Evolutionary conservation across 2,113 vertebrate genomes (phyloP), one percentile per base, ranked within the genome.

Genomic region (Bombycilla garrulus): DNA sequence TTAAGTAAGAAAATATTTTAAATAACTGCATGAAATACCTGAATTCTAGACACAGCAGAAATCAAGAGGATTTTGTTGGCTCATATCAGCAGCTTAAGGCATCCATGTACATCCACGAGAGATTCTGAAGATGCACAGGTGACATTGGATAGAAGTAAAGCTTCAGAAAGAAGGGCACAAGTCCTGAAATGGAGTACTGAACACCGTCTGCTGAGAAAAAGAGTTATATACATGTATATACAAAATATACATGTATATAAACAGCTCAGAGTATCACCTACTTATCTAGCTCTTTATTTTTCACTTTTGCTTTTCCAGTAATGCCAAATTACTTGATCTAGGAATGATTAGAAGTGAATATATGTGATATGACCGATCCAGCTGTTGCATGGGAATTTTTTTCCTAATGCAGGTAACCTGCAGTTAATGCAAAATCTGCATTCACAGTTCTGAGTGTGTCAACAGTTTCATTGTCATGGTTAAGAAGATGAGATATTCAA

Each of bases 351-450:
- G 7, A n/a, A 45, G 2, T 44, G 57, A n/a, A 85, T 67, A 66
- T 20, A 47, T 1, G 0, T 54, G n/a, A 33, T 11, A 20, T 6
- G 3, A 31, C 15, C 38, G 7, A 35, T 57, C 1, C 31, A 62
- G 26, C 8, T 53, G 15, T 40, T 56, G n/a, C 29, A 70, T 24
- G 51, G 35, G 35, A 12, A n/a, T 24, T 12, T 16, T 50, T 61
- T 40, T 50, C 33, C 45, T 38, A 50, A 12, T 25, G 44, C 28
- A 40, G 2, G 40, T 51, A 40, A 40, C 16, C 23, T 33, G 8
- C 23, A 40, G 13, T 33, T 51, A 62, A 7, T 51, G 18, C 13
- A 42, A 42, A 60, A 65, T 60, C 65, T 36, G 2, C 9, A 29
- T 4, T 64, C 28, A 21, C 16, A 23, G 35, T 54, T 25, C 15